Percentiles rank a stretch among this genome's conserved stretches.
These are phyloP conservation scores for Actinopyga echinites DNA, from an alignment of 53 echinoderm and acorn worm genomes.

Conservation along the genomic window DNA sequence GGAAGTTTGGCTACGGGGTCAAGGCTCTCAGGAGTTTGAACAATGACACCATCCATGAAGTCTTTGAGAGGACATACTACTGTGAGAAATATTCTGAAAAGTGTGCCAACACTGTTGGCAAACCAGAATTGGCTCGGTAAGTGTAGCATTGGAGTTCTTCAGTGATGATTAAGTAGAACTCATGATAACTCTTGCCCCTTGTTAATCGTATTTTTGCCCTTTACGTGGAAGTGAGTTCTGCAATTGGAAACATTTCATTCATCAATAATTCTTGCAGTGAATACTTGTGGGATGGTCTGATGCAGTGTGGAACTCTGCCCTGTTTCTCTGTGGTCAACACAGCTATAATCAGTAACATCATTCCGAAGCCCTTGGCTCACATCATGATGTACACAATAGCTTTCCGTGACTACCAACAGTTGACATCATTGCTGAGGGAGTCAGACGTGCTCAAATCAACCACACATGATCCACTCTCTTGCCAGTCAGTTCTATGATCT, in stretches of 20 bases:
- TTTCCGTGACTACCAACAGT: too few relatives aligned
- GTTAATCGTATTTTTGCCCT: too few relatives aligned
- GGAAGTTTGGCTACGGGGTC: slow-evolving; percentile 83
- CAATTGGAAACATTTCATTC: too few relatives aligned
- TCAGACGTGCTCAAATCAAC: too few relatives aligned
- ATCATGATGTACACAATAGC: too few relatives aligned
- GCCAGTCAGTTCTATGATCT: too few relatives aligned
- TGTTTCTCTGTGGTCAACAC: slow-evolving; percentile 92
- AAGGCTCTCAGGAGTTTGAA: slow-evolving; percentile 78
- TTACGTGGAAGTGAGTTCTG: too few relatives aligned
- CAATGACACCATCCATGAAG: slow-evolving; percentile 83
- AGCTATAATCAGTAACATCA: slow-evolving; percentile 72
- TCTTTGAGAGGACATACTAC: slow-evolving; percentile 71
- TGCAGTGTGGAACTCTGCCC: slow-evolving; percentile 84
- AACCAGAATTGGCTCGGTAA: slow-evolving; percentile 77
- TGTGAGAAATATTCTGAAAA: slow-evolving; percentile 62
- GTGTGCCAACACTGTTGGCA: slow-evolving; percentile 62
- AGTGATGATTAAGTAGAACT: too few relatives aligned
- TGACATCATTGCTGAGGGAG: too few relatives aligned
- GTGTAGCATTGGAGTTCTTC: too few relatives aligned
- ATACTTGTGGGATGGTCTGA: slow-evolving; percentile 86
- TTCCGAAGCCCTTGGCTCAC: too few relatives aligned
- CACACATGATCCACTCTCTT: slow-evolving; percentile 80
- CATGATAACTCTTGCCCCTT: too few relatives aligned
- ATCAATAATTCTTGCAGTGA: slow-evolving; percentile 49